Evolutionary conservation across 2,888 invertebrate species (phyloP).

Genomic region (Abscondita cerata): DNA sequence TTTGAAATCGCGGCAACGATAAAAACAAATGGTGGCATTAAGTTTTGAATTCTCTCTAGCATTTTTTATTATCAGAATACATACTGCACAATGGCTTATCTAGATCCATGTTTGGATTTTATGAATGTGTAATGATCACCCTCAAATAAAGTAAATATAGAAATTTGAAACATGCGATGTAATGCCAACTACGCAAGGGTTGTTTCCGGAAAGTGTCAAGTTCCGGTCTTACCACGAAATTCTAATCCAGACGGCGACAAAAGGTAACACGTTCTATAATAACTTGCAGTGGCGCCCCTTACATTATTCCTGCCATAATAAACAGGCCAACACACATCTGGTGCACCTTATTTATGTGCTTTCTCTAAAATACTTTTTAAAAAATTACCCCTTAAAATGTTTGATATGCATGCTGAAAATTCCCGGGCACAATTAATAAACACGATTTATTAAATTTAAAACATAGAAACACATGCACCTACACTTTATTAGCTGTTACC

Average conservation of each 20-base stretch:
- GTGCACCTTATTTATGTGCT: constrained; percentile 37
- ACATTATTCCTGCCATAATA: constrained; percentile 36
- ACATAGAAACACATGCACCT: too few species aligned
- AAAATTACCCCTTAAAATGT: constrained; percentile 28
- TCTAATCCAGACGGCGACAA: constrained; percentile 42
- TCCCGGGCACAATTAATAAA: constrained; percentile 17
- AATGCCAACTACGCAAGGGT: constrained; percentile 37
- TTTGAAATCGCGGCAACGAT: too few species aligned
- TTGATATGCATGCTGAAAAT: constrained; percentile 28
- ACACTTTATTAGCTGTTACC: too few species aligned
- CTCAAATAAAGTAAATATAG: constrained; percentile 20
- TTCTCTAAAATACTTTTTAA: constrained; percentile 29
- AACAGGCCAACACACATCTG: constrained; percentile 36
- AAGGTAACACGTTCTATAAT: constrained; percentile 36
- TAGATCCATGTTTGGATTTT: too few species aligned
- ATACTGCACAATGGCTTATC: too few species aligned
- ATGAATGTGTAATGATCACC: too few species aligned
- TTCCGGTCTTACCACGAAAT: constrained; percentile 44
- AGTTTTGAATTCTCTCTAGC: too few species aligned
- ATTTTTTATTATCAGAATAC: too few species aligned
- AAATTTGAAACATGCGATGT: constrained; percentile 36
- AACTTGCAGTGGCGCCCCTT: constrained; percentile 36
- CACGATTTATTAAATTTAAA: constrained; percentile 18
- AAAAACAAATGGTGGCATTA: too few species aligned
- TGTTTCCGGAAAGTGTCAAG: constrained; percentile 43